A percentile compares a stretch with the other conserved stretches of the same genome.
Evolutionary conservation across 64 coral and sea anemone genomes (phyloP).

Genomic region (Cladopsammia gracilis): DNA sequence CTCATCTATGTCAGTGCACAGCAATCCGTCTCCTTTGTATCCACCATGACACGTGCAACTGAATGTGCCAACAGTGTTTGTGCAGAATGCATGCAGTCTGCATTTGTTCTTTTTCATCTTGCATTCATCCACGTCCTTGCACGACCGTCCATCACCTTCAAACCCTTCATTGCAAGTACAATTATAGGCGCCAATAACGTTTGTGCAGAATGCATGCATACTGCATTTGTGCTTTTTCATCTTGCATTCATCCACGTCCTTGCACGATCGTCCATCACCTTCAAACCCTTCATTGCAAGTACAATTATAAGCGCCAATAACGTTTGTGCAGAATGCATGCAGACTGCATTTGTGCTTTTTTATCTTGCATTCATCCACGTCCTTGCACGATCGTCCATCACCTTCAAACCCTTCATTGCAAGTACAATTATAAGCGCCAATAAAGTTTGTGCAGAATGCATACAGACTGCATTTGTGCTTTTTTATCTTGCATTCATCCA

Average conservation of each 20-base stretch:
- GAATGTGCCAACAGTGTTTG: conserved; percentile 54
- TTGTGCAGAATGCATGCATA: conserved; percentile 1
- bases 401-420: too few species aligned
- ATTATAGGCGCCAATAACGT: conserved; percentile 33
- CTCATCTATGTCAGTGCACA: conserved; percentile 62
- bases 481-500: conserved; percentile 50
- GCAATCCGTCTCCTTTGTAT: conserved; percentile 54
- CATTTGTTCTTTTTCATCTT: conserved; percentile 7
- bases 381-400: too few species aligned
- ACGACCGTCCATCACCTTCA: conserved; percentile 24
- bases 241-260: background rate
- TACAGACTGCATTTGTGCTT: conserved; percentile 5
- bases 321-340: conserved; percentile 38
- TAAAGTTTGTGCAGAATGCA: too few species aligned
- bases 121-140: conserved; percentile 68
- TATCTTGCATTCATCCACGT: too few species aligned
- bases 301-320: conserved; percentile 12
- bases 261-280: conserved; percentile 40
- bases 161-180: conserved; percentile 54
- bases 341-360: too few species aligned
- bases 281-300: conserved; percentile 22
- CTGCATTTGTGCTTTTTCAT: background rate
- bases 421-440: too few species aligned
- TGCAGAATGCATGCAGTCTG: conserved; percentile 41
- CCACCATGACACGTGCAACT: conserved; percentile 47